phyloP scores from a whole-genome alignment of 2,888 invertebrate genomes.

The Lasiommata megera region DNA sequence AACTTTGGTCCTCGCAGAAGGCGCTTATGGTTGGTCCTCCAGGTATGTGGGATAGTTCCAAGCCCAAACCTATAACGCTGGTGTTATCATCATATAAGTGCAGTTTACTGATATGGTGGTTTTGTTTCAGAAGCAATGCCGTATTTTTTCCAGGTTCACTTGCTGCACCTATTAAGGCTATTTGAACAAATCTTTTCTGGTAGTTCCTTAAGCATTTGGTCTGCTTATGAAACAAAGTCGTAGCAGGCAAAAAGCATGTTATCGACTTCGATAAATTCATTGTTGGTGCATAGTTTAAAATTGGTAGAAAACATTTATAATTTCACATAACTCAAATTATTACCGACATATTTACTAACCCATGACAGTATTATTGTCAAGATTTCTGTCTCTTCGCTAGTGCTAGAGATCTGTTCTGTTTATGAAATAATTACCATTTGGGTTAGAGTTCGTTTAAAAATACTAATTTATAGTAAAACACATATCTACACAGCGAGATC shows the following conservation, averaged over 20 bases:
- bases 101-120: constrained; percentile 46
- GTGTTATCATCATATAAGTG: constrained; percentile 53
- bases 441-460: no score
- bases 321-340: neutral
- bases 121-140: constrained; percentile 52
- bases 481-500: no score
- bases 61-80: constrained; percentile 46
- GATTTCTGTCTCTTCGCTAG: neutral
- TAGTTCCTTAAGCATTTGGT: constrained; percentile 2
- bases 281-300: neutral
- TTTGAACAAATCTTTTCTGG: constrained; percentile 43
- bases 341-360: neutral
- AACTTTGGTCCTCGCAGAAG: constrained; percentile 40
- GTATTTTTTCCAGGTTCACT: constrained; percentile 54
- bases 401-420: neutral
- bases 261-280: neutral
- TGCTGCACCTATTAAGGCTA: constrained; percentile 56
- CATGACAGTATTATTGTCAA: neutral
- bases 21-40: constrained; percentile 45
- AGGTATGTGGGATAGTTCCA: constrained; percentile 50
- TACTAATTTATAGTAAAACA: no score
- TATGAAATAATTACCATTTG: no score
- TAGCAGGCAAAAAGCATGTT: neutral
- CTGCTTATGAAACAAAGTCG: neutral
- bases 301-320: neutral